Base-by-base conservation (phyloP, 2,113 vertebrate species). In the Sebastes schlegelii region DNA sequence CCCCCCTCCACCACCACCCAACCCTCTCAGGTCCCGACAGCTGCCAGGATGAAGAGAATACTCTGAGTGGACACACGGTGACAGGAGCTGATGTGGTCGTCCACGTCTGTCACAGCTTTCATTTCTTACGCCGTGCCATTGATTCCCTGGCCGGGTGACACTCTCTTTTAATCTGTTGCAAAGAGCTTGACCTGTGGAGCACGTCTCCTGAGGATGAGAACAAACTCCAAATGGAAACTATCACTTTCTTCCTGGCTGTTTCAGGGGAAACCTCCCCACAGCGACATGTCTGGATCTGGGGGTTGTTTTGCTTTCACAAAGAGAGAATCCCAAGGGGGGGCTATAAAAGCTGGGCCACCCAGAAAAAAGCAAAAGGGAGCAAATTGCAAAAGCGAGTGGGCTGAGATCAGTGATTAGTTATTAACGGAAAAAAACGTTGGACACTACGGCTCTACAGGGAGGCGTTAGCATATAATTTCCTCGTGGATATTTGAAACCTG, bases 131-230 rank as follows among this genome's bases (percentile, higher is more conserved):
- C 83, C n/a, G 55, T 19, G 75, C 87, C 86, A 87, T 92, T 71
- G 91, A 91, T 92, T 86, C 89, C 88, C 89, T 12, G 76, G 88
- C 86, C 13, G 85, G 87, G 79, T 90, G 91, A 91, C 91, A 89
- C 86, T 75, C 83, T 89, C 88, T 92, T 94, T 94, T 93, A 94
- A 94, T 95, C 92, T 88, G 89, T 60, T 88, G 86, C 89, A 89
- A 89, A 88, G 90, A 92, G 87, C 86, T 76, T 88, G 93, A 93
- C 92, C 93, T 26, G 79, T 5, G 4, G 82, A 74, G 80, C 85
- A 58, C 54, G 49, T 87, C 91, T 87, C 88, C 61, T 0, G 82
- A 74, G 92, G 83, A 80, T 43, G 60, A 80, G 86, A 83, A 75
- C 88, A 88, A 91, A 92, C 84, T 83, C 75, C 43, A 77, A 71